These are phyloP conservation scores for Numenius arquata DNA, from an alignment of 2,113 vertebrate genomes.

Conservation along the genomic window DNA sequence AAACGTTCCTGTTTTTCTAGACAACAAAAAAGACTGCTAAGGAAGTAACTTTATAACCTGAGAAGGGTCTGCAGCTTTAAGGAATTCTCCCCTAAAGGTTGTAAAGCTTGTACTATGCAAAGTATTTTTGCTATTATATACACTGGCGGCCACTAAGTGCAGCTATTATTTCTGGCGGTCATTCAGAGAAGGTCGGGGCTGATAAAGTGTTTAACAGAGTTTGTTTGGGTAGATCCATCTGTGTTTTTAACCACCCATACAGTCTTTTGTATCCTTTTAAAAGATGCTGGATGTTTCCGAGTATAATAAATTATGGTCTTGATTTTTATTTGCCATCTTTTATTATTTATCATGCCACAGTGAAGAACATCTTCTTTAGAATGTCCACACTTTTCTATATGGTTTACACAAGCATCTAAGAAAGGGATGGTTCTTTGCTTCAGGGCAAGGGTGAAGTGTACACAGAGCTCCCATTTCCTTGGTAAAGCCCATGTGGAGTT, in stretches of 20 bases:
- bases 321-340: constrained; percentile 13
- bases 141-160: constrained; percentile 54
- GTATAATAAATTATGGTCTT: not conserved
- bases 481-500: not conserved
- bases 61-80: constrained; percentile 58
- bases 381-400: not conserved
- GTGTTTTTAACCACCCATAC: constrained; percentile 52
- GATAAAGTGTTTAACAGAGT: constrained; percentile 61
- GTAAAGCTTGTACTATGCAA: constrained; percentile 66
- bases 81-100: constrained; percentile 50
- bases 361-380: not conserved
- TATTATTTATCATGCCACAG: not conserved
- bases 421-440: not conserved
- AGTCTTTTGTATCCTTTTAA: constrained; percentile 29
- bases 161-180: constrained; percentile 56
- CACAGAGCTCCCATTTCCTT: not conserved
- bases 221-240: constrained; percentile 62
- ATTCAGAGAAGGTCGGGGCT: constrained; percentile 42
- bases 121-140: constrained; percentile 67
- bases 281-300: not conserved
- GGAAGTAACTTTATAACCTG: constrained; percentile 47
- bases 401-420: not conserved
- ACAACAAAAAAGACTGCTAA: constrained; percentile 13
- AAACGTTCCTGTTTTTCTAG: constrained; percentile 17
- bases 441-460: not conserved